These are phyloP conservation scores for Carcina quercana DNA, from an alignment of 2,888 invertebrate species.

Conservation along the genomic window DNA sequence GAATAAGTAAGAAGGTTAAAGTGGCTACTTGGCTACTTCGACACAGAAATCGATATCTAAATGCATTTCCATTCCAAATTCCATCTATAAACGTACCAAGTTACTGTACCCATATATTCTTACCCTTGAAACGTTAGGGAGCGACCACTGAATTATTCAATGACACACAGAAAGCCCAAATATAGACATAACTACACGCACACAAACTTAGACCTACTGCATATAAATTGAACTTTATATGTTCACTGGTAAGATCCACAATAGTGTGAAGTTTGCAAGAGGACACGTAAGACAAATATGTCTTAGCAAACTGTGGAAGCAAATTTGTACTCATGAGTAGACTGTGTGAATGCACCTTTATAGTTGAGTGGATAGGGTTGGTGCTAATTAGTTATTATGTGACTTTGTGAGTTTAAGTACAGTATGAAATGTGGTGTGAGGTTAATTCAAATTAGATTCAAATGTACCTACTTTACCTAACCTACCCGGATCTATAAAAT, in stretches of 20 bases:
- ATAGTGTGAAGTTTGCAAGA: conserved; percentile 47
- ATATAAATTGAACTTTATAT: conserved; percentile 46
- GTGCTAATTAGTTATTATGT: conserved; percentile 43
- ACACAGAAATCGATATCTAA: conserved; percentile 37
- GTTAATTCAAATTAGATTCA: no score
- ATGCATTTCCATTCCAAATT: conserved; percentile 35
- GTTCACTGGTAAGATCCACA: conserved; percentile 43
- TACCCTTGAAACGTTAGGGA: conserved; percentile 70
- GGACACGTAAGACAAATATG: conserved; percentile 65
- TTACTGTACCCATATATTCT: conserved; percentile 54
- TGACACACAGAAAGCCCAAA: conserved; percentile 68
- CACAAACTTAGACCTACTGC: conserved; percentile 33
- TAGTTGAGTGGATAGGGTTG: conserved; percentile 42
- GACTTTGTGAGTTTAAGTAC: conserved; percentile 25
- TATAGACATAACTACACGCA: conserved; percentile 61
- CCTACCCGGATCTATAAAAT: no score
- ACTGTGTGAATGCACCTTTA: conserved; percentile 63
- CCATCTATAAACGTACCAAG: conserved; percentile 35
- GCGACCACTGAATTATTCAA: conserved; percentile 72
- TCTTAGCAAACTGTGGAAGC: conserved; percentile 56
- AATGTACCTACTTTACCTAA: no score
- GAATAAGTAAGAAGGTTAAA: no score
- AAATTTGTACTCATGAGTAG: conserved; percentile 64
- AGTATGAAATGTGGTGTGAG: conserved; percentile 24
- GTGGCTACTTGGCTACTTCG: no score